A percentile compares a stretch with the other conserved stretches of the same genome.
These are phyloP conservation scores for Hemaris fuciformis DNA, from an alignment of 2,888 invertebrate species.

Conservation along the genomic window DNA sequence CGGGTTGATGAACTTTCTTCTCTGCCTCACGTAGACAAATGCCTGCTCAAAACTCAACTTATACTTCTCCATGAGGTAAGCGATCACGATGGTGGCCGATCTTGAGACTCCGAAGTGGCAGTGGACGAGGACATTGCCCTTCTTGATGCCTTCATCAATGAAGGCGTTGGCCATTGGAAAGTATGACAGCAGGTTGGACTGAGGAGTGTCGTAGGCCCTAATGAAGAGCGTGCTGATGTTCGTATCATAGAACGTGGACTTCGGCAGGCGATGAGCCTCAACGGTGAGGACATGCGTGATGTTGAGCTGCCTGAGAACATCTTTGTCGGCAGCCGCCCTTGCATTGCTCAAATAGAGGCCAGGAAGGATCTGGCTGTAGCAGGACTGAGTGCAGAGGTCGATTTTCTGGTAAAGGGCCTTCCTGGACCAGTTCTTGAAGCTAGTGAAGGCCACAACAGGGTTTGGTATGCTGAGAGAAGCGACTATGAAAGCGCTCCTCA, in stretches of 20 bases:
- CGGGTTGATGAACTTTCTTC: slow-evolving; percentile 95
- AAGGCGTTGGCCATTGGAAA: slow-evolving; percentile 76
- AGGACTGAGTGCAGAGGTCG: slow-evolving; percentile 70
- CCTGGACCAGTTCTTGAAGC: slow-evolving; percentile 64
- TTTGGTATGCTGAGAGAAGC: slow-evolving; percentile 64
- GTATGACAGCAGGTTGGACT: slow-evolving; percentile 69
- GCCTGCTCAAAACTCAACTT: slow-evolving; percentile 92
- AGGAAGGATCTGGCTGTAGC: slow-evolving; percentile 64
- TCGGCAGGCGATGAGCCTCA: slow-evolving; percentile 65
- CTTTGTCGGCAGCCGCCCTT: slow-evolving; percentile 59
- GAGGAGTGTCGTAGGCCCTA: slow-evolving; percentile 72
- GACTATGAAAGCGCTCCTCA: slow-evolving; percentile 59
- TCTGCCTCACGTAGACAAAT: slow-evolving; percentile 91
- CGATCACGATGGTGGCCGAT: slow-evolving; percentile 96
- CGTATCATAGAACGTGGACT: slow-evolving; percentile 56
- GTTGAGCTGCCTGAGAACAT: slow-evolving; percentile 60
- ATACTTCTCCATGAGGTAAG: slow-evolving; percentile 95
- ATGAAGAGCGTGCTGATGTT: slow-evolving; percentile 71
- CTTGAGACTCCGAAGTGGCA: slow-evolving; percentile 98
- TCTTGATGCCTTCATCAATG: slow-evolving; percentile 82
- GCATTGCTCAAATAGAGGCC: slow-evolving; percentile 75
- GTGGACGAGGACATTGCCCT: slow-evolving; percentile 90
- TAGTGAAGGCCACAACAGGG: slow-evolving; percentile 58
- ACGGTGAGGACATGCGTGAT: slow-evolving; percentile 77
- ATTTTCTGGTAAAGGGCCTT: slow-evolving; percentile 61